Conservation (phyloP, 2,113 vertebrate genomes). For the Scartelaos histophorus region DNA sequence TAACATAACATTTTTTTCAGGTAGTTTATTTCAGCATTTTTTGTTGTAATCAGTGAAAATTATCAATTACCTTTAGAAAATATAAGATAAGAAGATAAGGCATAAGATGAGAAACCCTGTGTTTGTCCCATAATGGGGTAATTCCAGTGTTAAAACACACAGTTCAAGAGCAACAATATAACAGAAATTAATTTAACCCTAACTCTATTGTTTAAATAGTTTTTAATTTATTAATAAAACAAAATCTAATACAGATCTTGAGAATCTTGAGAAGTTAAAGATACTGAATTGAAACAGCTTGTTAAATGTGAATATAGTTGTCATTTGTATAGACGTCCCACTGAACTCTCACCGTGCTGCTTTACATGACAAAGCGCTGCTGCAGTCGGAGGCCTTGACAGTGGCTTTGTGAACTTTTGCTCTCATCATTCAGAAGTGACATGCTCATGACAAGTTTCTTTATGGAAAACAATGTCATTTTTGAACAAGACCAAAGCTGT, state of each 20-base stretch:
- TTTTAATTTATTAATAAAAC: background rate
- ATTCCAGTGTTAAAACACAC: no score
- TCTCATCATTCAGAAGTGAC: background rate
- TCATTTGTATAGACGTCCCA: background rate
- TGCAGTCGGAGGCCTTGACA: background rate
- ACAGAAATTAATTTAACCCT: no score
- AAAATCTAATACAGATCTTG: background rate
- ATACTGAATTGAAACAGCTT: background rate
- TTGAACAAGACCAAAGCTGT: background rate
- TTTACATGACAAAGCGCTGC: background rate
- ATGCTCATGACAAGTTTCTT: background rate
- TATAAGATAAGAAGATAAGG: no score
- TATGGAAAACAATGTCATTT: constrained; percentile 21
- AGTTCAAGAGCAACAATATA: no score
- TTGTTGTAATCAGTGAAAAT: no score
- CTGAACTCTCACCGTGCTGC: background rate
- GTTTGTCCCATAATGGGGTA: no score
- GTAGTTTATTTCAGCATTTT: no score
- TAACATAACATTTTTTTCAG: no score
- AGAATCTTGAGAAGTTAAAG: background rate
- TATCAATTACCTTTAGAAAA: no score
- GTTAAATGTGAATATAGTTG: background rate
- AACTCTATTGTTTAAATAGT: no score
- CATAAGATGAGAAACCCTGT: no score
- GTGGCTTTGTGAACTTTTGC: constrained; percentile 2